phyloP scores from a whole-genome alignment of 1,140 invertebrate species.

The Reticulitermes speratus region DNA sequence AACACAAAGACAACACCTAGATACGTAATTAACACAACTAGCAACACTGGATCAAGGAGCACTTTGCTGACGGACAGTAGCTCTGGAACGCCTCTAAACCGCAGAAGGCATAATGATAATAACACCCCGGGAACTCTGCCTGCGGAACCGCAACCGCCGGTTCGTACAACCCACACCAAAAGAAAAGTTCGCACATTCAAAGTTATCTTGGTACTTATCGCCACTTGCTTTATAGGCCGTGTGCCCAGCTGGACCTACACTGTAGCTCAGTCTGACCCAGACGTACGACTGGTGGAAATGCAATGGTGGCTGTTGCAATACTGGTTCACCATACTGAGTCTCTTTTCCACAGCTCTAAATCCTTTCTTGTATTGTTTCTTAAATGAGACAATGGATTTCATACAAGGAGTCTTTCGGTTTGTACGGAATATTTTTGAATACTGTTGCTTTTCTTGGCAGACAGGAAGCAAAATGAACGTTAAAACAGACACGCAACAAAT shows the following conservation, averaged over 20 bases:
- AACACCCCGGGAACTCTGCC: background rate
- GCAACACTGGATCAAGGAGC: background rate
- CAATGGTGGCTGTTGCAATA: conserved; percentile 50
- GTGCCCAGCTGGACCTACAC: conserved; percentile 54
- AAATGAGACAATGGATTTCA: conserved; percentile 37
- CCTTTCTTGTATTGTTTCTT: conserved; percentile 58
- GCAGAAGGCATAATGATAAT: background rate
- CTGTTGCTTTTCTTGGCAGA: background rate
- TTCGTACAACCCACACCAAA: conserved; percentile 41
- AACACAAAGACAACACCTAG: background rate
- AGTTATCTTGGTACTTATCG: conserved; percentile 54
- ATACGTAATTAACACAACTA: background rate
- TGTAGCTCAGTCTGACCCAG: background rate
- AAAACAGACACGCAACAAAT: background rate
- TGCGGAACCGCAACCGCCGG: conserved; percentile 22
- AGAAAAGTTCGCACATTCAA: conserved; percentile 55
- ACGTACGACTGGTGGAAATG: background rate
- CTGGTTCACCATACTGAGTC: conserved; percentile 48
- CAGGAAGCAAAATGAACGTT: no score
- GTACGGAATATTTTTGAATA: background rate
- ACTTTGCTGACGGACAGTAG: background rate
- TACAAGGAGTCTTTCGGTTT: background rate
- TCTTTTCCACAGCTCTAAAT: conserved; percentile 54
- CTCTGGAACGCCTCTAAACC: background rate
- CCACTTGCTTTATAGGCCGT: conserved; percentile 51